Base-by-base conservation (phyloP, 2,113 vertebrate genomes). In the Anser cygnoides region DNA sequence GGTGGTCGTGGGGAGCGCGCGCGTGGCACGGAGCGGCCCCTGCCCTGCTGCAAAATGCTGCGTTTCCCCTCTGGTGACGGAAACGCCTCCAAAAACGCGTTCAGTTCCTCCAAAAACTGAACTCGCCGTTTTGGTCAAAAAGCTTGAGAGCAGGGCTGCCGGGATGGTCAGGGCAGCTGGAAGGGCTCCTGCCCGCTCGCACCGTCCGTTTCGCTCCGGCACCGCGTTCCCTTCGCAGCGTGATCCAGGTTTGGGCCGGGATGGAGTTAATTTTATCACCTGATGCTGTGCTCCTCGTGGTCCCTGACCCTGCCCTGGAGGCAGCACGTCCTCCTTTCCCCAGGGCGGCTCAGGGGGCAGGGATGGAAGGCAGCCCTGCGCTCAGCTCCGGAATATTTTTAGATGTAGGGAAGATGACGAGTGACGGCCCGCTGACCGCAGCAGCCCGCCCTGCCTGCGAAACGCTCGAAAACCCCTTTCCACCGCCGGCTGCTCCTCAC, bases 231-330 rank as follows among this genome's bases (percentile, higher is more conserved):
- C 35, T 20, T 28, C 52, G 37, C 62, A 13, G 37, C 8, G 19
- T 46, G 20, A 37, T 9, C 61, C 62, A 19, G 62, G 9, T 29
- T 65, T 19, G 37, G 52, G 52, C 14, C 8, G 26, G 37, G 37
- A 13, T 15, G 13, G 62, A 29, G 28, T 29, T 39, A 39, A 39
- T 26, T 39, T 37, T 10, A 37, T 39, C 25, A 25, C 10, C 46
- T 20, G 46, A 46, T 26, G 39, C 62, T 65, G 37, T 18, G 17
- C 26, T 41, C 80, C 74, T 52, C 46, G 46, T 49, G 46, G 82
- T 95, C 72, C 87, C 85, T 92, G 94, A 90, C 92, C 92, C 96
- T 94, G 86, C 94, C 79, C 84, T 83, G 63, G n/a, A 43, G 76
- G 55, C 73, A 76, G 44, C 50, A 67, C 77, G 76, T 91, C 92